Evolutionary conservation across 2,888 invertebrate species (phyloP), one percentile per base, ranked within the genome.

Genomic region (Pseudococcus jackbeardsleyi): DNA sequence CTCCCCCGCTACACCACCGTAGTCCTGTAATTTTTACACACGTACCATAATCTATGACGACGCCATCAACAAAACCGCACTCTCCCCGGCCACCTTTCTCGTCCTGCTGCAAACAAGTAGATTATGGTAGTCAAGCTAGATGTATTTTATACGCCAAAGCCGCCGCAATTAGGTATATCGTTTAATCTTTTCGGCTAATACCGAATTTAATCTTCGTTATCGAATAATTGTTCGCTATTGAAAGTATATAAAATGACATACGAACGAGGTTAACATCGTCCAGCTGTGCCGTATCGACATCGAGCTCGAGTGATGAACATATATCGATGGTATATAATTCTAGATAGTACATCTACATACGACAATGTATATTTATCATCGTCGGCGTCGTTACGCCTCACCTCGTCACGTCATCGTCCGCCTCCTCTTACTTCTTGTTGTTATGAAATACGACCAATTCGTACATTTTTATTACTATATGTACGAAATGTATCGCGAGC

Each of bases 141-240:
- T 46, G 50, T 59, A 59, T 59, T 59, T 59, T 8, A 6, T 59
- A 9, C 59, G 6, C 7, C 19, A 19, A n/a, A 59, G 0, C 59
- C 59, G 9, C 59, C 11, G 1, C 26, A 59, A 19, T n/a, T 19
- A 8, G 19, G n/a, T 33, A 33, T 33, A 33, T 33, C 19, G 11
- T 59, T 59, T 59, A 19, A 59, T 19, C 19, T 59, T 46, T 59
- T 59, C 59, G 19, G 19, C 1, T 59, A 59, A 59, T 19, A 59
- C 19, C 19, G 59, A 59, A n/a, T 59, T 59, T 59, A 59, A 59
- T 59, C 59, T 59, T 19, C 19, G 59, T 59, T 59, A 59, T 59
- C 59, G 19, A 6, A 17, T 54, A 54, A 54, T 54, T 54, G 19
- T n/a, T 19, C 59, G 59, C 19, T 9, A 59, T n/a, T 6, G 19